Evolutionary conservation across 2,888 invertebrate genomes (phyloP), one percentile per base, ranked within the genome.

Genomic region (Drosophila cognata): DNA sequence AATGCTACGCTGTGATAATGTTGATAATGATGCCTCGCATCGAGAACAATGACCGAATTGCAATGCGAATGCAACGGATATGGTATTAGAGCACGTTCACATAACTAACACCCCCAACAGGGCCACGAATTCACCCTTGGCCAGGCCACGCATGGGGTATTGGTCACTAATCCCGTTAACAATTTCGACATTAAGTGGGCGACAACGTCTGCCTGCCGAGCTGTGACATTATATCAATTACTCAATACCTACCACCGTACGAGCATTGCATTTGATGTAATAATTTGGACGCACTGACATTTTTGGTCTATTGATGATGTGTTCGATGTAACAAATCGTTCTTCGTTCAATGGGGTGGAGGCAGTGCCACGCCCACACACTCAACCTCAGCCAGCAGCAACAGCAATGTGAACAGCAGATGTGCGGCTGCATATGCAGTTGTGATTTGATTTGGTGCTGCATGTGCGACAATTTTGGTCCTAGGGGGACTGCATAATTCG

Each of bases 211-310:
- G 62, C 48, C 41, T 70, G 57, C 38, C 28, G 56, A 46, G 50
- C 68, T 66, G 66, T 80, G 88, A 77, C 87, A 88, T 88, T 88
- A 88, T 88, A 88, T 88, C 87, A 88, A 88, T 88, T 88, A 88
- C 87, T 90, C 87, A 82, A 77, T 77, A 57, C 31, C 43, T 21
- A 57, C 43, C 41, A 68, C 84, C 82, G 87, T 83, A 81, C 71
- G 82, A 80, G 75, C 90, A 86, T 74, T 88, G 84, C 90, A 88
- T 88, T 88, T 90, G 88, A 90, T 88, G 90, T 83, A 90, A 90
- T 88, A 86, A 88, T 88, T 88, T 90, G 78, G 67, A 65, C 77
- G 68, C 74, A 81, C 71, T 87, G 84, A 81, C 89, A 82, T 85
- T 91, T 88, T 76, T 74, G 80, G 85, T 48, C 62, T 38, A 70